Evolutionary conservation across 1,140 invertebrate genomes (phyloP), one percentile per base, ranked within the genome.

Genomic region (Oryctes rhinoceros): DNA sequence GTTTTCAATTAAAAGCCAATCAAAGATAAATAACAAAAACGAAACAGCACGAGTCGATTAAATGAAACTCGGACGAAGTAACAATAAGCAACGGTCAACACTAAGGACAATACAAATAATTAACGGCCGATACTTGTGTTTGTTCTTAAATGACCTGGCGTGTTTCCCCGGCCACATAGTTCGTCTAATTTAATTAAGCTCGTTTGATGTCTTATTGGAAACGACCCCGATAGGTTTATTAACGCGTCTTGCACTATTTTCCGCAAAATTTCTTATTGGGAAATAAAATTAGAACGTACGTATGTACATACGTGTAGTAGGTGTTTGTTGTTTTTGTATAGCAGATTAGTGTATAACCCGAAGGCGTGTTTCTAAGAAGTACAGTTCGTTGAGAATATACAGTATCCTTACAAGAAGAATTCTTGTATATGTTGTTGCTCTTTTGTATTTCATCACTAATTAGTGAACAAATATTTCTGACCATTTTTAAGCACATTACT

Each of bases 1-100:
- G 44, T 76, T 80, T 80, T 48, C 79, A 80, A 80, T 80, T 80
- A 80, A 80, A 77, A 77, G 76, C 75, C 76, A 80, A 80, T 80
- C 79, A 78, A 77, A 80, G 79, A 75, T 59, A 67, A 49, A 62
- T 65, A 62, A 30, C 30, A 67, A 74, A 78, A 81, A 71, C 76
- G 65, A 80, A 80, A 10, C 71, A 30, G 76, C n/a, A 65, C 35
- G 49, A 44, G 79, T 53, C 74, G 65, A 49, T 80, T 80, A 77
- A 80, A 76, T 77, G 79, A 35, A 77, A 80, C 37, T 44, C 47
- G 48, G 74, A 80, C 65, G 76, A 80, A 80, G 71, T 78, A 81
- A 81, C 80, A 67, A 67, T 67, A 67, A 67, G 65, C 62, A 80
- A 80, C 75, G 49, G 75, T 80, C 80, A 75, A 81, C 62, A 76